Conservation (phyloP, 2,797 vertebrate species). For the Gouania willdenowi region DNA sequence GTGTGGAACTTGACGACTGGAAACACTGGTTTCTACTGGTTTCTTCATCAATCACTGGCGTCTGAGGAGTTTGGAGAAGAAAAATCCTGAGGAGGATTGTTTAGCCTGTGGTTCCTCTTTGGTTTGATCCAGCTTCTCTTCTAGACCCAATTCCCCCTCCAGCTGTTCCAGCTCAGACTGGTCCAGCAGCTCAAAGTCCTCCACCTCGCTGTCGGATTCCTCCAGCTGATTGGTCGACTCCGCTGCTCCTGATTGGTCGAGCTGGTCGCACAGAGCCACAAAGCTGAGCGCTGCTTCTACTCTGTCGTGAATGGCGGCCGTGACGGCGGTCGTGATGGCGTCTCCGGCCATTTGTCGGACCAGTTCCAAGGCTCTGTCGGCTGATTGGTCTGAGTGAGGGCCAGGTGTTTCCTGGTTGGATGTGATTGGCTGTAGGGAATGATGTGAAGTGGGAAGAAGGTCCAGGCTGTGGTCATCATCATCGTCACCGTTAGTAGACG, state of each 20-base stretch:
- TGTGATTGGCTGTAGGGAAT: slow-evolving; percentile 13
- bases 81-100: slow-evolving; percentile 74
- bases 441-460: slow-evolving; percentile 47
- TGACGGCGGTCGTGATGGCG: slow-evolving; percentile 82
- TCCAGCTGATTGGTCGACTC: slow-evolving; percentile 67
- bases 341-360: slow-evolving; percentile 83
- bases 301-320: slow-evolving; percentile 87
- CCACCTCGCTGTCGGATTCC: slow-evolving; percentile 91
- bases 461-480: slow-evolving; percentile 86
- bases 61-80: slow-evolving; percentile 91
- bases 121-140: slow-evolving; percentile 43
- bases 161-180: slow-evolving; percentile 97
- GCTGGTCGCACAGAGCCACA: background rate
- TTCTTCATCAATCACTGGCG: slow-evolving; percentile 74
- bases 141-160: slow-evolving; percentile 85
- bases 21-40: too few species aligned
- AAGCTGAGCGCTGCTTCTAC: slow-evolving; percentile 63
- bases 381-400: slow-evolving; percentile 51
- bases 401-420: slow-evolving; percentile 34
- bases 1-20: too few species aligned
- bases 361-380: slow-evolving; percentile 70
- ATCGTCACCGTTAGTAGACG: slow-evolving; percentile 82
- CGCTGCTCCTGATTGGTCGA: background rate
- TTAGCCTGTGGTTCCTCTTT: slow-evolving; percentile 56
- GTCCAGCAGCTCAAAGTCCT: slow-evolving; percentile 98